Evolutionary conservation across 2,113 vertebrate species (phyloP).

Genomic region (Leptodactylus fuscus): DNA sequence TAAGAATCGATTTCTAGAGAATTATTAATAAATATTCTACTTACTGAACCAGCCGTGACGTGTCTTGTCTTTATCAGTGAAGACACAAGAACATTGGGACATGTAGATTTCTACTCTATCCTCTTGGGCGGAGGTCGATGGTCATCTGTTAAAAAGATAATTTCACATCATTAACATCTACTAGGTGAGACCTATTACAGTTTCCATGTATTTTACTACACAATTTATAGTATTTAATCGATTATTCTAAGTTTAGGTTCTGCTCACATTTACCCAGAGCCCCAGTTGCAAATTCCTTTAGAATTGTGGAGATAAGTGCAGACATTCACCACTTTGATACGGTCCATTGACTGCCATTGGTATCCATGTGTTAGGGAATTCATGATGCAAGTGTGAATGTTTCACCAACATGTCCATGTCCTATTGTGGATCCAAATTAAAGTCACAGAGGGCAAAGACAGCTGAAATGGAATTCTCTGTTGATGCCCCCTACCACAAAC

Average conservation of each 20-base stretch:
- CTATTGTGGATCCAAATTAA: too few species aligned
- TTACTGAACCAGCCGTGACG: background rate
- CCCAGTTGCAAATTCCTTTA: too few species aligned
- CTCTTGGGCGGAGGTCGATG: conserved; percentile 2
- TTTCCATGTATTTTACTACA: background rate
- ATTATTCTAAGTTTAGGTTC: background rate
- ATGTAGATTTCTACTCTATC: background rate
- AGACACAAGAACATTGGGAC: background rate
- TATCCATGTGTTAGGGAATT: too few species aligned
- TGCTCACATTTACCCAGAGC: background rate
- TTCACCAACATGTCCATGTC: too few species aligned
- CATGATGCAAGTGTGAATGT: too few species aligned
- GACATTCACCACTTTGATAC: too few species aligned
- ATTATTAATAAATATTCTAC: background rate
- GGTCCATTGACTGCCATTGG: too few species aligned
- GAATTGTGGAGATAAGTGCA: too few species aligned
- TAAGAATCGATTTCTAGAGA: too few species aligned
- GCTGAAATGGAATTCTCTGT: too few species aligned
- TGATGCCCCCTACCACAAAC: too few species aligned
- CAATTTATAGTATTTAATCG: background rate
- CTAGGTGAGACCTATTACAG: background rate
- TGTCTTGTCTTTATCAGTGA: background rate
- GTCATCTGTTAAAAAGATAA: conserved; percentile 16
- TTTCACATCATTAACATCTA: background rate
- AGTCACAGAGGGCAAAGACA: too few species aligned